Evolutionary conservation across 2,113 vertebrate species (phyloP), one percentile per base, ranked within the genome.

Genomic region (Megaleporinus macrocephalus): DNA sequence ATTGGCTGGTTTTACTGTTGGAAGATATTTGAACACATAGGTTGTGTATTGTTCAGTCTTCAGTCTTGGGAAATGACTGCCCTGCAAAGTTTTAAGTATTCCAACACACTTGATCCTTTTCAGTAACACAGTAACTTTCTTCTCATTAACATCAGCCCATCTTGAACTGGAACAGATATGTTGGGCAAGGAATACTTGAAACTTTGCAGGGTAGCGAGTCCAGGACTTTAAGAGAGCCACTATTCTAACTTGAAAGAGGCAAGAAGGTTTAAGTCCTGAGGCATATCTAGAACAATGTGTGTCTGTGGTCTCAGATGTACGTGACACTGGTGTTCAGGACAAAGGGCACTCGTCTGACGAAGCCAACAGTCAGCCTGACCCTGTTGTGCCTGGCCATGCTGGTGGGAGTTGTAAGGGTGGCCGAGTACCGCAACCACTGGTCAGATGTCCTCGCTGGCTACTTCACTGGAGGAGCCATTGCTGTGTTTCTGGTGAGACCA

Each of bases 401-500:
- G 82, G 95, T 97, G 73, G 96, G 96, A 0, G 95, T 97, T 76
- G 93, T 97, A 69, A 93, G 97, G 1, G 96, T 97, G 84, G 96
- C 96, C 0, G 97, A 98, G 81, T 95, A 96, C 84, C 95, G 97
- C 4, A 98, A 97, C 90, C 97, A 98, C 89, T 98, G 97, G 97
- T 94, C 94, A 0, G 97, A 98, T 0, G 93, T 97, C 71, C 88
- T 97, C 83, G 96, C 96, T 0, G 97, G 97, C 47, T 97, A 95
- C 78, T 85, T 97, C 71, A 97, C 96, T 0, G 97, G 97, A 10
- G 94, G 93, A 0, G 95, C 95, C 86, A 97, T 97, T 9, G 96
- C 97, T 47, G 91, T 93, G n/a, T 97, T 98, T 84, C 89, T 98
- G 96, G 97, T 98, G 71, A 90, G 89, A 68, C 49, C 6, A 5